Evolutionary conservation across 2,888 invertebrate genomes (phyloP).

Genomic region (Brachynemurus nebulosus): DNA sequence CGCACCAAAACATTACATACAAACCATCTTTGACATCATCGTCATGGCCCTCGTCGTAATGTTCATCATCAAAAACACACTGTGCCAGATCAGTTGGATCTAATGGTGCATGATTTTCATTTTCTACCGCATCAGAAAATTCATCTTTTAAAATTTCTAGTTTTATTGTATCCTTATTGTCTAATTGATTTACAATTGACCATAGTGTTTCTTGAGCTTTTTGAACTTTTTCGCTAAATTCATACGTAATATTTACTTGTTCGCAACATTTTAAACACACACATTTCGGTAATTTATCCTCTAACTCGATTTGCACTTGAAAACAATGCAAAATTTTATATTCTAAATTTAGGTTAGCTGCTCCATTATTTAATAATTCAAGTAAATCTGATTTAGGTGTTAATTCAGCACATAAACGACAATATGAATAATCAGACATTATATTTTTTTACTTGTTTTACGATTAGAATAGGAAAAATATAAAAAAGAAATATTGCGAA

Average conservation of each 20-base stretch:
- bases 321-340: conserved; percentile 28
- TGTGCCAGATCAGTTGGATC: background rate
- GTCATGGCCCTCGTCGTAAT: background rate
- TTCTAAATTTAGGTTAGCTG: conserved; percentile 20
- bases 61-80: background rate
- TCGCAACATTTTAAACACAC: conserved; percentile 28
- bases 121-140: background rate
- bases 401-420: conserved; percentile 30
- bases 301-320: conserved; percentile 26
- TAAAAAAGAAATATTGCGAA: no score
- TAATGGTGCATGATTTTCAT: background rate
- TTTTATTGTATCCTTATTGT: background rate
- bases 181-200: conserved; percentile 7
- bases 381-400: conserved; percentile 23
- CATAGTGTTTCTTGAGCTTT: conserved; percentile 27
- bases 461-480: no score
- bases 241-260: conserved; percentile 28
- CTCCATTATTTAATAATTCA: conserved; percentile 23
- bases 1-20: no score
- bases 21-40: background rate
- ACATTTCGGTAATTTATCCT: conserved; percentile 26
- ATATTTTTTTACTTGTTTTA: no score
- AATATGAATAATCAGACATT: no score
- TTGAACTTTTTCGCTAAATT: conserved; percentile 28
- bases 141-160: background rate